Percentiles rank a stretch among this genome's conserved stretches.
Evolutionary conservation across 2,888 invertebrate genomes (phyloP).

Genomic region (Meteorus cinctellus): DNA sequence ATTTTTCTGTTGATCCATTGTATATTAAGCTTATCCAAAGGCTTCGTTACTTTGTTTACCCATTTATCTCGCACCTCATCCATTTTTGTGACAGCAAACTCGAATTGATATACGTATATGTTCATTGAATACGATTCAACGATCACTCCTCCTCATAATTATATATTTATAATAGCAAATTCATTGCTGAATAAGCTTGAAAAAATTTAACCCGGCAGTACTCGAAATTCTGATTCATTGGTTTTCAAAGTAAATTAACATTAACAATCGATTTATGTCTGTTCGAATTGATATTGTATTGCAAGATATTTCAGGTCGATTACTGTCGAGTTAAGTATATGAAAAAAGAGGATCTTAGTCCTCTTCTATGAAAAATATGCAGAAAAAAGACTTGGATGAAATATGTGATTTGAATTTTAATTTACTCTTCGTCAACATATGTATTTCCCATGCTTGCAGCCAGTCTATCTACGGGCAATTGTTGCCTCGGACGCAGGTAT

Average conservation of each 20-base stretch:
- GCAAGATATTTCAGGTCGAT: too few relatives aligned
- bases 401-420: conserved; percentile 20
- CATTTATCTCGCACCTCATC: conserved; percentile 3
- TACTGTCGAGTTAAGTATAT: too few relatives aligned
- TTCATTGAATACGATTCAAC: background rate
- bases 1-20: background rate
- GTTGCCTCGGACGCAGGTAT: conserved; percentile 86
- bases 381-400: background rate
- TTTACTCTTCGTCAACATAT: conserved; percentile 47
- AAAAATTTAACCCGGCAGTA: background rate
- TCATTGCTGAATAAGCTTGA: background rate
- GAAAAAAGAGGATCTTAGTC: too few relatives aligned
- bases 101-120: conserved; percentile 1
- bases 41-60: background rate
- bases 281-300: too few relatives aligned
- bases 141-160: background rate
- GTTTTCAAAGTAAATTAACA: too few relatives aligned
- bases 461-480: conserved; percentile 84
- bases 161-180: background rate
- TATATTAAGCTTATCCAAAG: background rate
- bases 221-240: too few relatives aligned
- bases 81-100: background rate
- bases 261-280: too few relatives aligned
- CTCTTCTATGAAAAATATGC: background rate
- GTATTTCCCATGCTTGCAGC: conserved; percentile 77